Percentiles rank a stretch among this genome's conserved stretches.
phyloP scores from a whole-genome alignment of 2,797 vertebrate species.

The Rhincodon typus region DNA sequence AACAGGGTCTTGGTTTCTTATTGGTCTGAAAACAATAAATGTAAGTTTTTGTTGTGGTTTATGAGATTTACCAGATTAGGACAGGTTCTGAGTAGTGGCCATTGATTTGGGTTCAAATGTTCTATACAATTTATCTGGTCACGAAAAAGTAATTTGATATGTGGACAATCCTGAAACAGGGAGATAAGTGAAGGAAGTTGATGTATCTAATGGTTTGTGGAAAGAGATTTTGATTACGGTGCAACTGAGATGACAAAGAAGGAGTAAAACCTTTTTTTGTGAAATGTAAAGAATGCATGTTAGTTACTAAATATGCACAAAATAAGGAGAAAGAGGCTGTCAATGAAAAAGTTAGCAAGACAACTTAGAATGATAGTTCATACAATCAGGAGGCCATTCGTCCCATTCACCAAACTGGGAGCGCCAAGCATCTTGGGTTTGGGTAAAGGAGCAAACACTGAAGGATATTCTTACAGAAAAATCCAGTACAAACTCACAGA shows the following conservation, averaged over 20 bases:
- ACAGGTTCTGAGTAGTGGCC: not conserved
- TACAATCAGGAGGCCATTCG: not conserved
- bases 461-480: not conserved
- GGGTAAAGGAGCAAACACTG: not conserved
- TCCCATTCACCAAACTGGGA: not conserved
- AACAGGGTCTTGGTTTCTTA: not conserved
- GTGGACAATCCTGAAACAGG: not conserved
- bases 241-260: not conserved
- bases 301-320: not conserved
- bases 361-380: not conserved
- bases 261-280: not conserved
- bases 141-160: not conserved
- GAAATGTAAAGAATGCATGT: not conserved
- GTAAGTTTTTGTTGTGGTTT: not conserved
- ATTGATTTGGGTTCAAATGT: not conserved
- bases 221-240: not conserved
- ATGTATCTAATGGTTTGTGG: not conserved
- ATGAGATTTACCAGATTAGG: not conserved
- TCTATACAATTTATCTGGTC: not conserved
- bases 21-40: not conserved
- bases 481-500: not conserved
- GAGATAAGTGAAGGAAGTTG: not conserved
- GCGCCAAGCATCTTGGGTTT: not conserved
- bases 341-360: not conserved
- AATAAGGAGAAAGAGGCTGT: not conserved